A percentile compares a stretch with the other conserved stretches of the same genome.
phyloP scores from a whole-genome alignment of 1,140 invertebrate species.

The Neelides sp. region DNA sequence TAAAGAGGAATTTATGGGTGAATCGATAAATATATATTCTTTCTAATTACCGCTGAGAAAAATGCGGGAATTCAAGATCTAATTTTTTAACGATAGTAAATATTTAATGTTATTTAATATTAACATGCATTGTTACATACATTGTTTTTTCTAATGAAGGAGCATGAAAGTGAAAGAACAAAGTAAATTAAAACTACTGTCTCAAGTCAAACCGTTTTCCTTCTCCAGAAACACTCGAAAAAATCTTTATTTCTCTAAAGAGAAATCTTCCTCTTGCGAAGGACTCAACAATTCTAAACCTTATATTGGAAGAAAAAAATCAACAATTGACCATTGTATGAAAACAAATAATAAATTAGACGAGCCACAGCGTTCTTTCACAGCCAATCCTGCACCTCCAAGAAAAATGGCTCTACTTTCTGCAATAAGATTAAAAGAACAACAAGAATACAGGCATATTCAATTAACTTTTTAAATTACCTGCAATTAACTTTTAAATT shows the following conservation, averaged over 20 bases:
- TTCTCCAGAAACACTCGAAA: conserved; percentile 5
- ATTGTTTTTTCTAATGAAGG: conserved; percentile 9
- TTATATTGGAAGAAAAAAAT: conserved; percentile 7
- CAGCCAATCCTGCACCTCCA: conserved; percentile 29
- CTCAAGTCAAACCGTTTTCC: conserved; percentile 30
- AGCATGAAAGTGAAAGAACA: conserved; percentile 23
- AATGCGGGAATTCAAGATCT: neutral
- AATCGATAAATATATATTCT: conserved; percentile 1
- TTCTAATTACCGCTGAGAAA: neutral
- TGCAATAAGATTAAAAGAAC: conserved; percentile 26
- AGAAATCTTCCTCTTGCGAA: conserved; percentile 3
- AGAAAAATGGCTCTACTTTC: conserved; percentile 23
- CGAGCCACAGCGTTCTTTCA: conserved; percentile 9
- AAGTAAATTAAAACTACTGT: conserved; percentile 25
- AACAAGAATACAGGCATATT: conserved; percentile 29
- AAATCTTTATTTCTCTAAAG: no score
- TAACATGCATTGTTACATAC: neutral
- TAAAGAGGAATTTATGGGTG: no score
- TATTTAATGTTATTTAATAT: neutral
- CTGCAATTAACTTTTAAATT: neutral
- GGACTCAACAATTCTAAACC: conserved; percentile 21
- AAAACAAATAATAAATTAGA: conserved; percentile 21
- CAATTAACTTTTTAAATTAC: neutral
- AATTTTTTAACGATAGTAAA: neutral
- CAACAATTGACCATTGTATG: neutral